A percentile compares a stretch with the other conserved stretches of the same genome.
phyloP scores from a whole-genome alignment of 2,888 invertebrate genomes.

The Xestia ashworthii region DNA sequence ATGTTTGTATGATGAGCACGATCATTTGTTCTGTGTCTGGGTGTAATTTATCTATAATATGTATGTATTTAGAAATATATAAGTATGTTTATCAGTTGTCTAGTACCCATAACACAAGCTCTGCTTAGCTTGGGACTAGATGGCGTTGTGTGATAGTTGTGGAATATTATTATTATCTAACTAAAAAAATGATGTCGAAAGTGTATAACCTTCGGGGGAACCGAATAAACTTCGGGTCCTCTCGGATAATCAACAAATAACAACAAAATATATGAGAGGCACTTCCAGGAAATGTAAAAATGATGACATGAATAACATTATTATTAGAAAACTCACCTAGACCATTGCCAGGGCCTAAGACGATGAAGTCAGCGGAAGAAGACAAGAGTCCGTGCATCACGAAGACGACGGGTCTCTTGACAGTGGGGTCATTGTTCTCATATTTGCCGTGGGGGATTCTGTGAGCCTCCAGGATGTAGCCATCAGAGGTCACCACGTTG shows the following conservation, averaged over 20 bases:
- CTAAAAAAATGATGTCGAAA: neutral
- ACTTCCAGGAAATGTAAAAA: neutral
- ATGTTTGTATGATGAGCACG: too few relatives aligned
- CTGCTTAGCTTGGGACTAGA: too few relatives aligned
- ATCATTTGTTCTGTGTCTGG: too few relatives aligned
- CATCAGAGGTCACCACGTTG: constrained; percentile 74
- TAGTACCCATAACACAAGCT: too few relatives aligned
- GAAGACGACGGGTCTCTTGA: constrained; percentile 69
- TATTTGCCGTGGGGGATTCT: constrained; percentile 78
- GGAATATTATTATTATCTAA: too few relatives aligned
- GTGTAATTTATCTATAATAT: too few relatives aligned
- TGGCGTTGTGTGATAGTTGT: too few relatives aligned
- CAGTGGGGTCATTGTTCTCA: constrained; percentile 64
- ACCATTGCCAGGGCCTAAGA: constrained; percentile 74
- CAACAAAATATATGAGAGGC: neutral
- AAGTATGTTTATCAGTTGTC: too few relatives aligned
- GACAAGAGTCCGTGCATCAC: constrained; percentile 79
- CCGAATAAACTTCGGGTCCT: neutral
- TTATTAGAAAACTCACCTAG: constrained; percentile 68
- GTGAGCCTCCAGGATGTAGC: constrained; percentile 77
- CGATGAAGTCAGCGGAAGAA: constrained; percentile 78
- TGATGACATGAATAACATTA: neutral
- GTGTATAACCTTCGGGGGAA: neutral
- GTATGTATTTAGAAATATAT: too few relatives aligned
- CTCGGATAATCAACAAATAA: neutral